Evolutionary conservation across 1,140 invertebrate genomes (phyloP).

Genomic region (Propsilocerus akamusi): DNA sequence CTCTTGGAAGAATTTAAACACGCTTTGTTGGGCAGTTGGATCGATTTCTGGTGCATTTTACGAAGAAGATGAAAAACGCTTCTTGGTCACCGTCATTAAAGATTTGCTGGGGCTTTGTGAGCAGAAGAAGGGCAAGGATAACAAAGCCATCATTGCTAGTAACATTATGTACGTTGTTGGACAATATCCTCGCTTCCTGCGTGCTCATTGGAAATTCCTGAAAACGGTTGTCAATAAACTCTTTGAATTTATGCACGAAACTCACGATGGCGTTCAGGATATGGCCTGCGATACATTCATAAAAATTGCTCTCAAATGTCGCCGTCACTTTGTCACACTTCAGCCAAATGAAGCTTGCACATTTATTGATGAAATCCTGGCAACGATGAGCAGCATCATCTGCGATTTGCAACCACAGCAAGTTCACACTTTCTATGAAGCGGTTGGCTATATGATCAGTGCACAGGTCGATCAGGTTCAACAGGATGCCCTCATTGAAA

Average conservation of each 20-base stretch:
- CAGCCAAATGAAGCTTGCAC: slow-evolving; percentile 93
- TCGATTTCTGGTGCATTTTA: slow-evolving; percentile 80
- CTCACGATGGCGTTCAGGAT: slow-evolving; percentile 97
- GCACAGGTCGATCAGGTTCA: slow-evolving; percentile 76
- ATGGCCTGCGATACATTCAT: slow-evolving; percentile 99
- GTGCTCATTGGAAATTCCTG: slow-evolving; percentile 99
- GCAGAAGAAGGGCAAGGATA: slow-evolving; percentile 99
- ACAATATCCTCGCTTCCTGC: slow-evolving; percentile 95
- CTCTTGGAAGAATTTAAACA: slow-evolving; percentile 99
- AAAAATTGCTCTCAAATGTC: slow-evolving; percentile 98
- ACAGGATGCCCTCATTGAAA: slow-evolving; percentile 89
- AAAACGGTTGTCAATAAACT: slow-evolving; percentile 99
- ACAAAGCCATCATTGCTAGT: slow-evolving; percentile 99
- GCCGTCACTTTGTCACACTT: slow-evolving; percentile 90
- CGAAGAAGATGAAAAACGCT: slow-evolving; percentile 98
- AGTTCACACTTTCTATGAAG: slow-evolving; percentile 99
- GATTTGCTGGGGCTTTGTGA: slow-evolving; percentile 96
- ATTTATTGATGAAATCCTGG: slow-evolving; percentile 97
- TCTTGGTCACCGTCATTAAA: slow-evolving; percentile 98
- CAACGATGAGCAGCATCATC: slow-evolving; percentile 91
- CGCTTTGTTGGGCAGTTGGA: slow-evolving; percentile 98
- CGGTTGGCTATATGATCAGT: slow-evolving; percentile 97
- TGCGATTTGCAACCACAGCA: slow-evolving; percentile 97
- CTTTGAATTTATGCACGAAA: slow-evolving; percentile 99
- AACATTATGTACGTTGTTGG: slow-evolving; percentile 99